These are phyloP conservation scores for Melieria omissa DNA, from an alignment of 2,888 invertebrate species.

Conservation along the genomic window DNA sequence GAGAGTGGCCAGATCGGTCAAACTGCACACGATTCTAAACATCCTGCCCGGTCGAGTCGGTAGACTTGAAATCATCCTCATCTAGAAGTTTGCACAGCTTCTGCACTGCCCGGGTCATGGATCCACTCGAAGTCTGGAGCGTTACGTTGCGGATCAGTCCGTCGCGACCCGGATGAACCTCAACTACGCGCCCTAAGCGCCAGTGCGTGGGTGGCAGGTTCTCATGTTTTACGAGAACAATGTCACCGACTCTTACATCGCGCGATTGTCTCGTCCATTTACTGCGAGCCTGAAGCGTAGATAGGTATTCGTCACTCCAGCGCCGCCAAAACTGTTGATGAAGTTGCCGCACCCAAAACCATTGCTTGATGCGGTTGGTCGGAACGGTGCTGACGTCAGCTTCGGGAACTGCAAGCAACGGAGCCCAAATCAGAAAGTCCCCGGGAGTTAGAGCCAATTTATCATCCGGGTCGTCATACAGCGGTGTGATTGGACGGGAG, in stretches of 20 bases:
- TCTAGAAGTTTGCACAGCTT: too few relatives aligned
- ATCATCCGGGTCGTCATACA: conserved; percentile 2
- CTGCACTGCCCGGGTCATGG: too few relatives aligned
- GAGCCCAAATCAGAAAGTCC: not conserved
- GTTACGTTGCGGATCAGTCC: too few relatives aligned
- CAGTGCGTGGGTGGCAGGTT: conserved; percentile 9
- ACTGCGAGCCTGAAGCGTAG: too few relatives aligned
- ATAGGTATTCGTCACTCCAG: conserved; percentile 30
- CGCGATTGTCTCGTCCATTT: conserved; percentile 27
- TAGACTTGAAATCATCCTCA: too few relatives aligned
- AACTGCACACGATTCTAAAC: too few relatives aligned
- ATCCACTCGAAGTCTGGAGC: too few relatives aligned
- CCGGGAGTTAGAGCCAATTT: conserved; percentile 3
- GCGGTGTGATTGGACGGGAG: conserved; percentile 3
- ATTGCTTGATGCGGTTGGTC: not conserved
- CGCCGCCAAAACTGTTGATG: conserved; percentile 28
- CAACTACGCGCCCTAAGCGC: conserved; percentile 1
- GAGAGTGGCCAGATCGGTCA: too few relatives aligned
- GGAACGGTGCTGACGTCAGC: not conserved
- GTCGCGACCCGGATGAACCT: not conserved
- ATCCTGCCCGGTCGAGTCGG: too few relatives aligned
- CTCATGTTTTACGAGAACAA: conserved; percentile 17
- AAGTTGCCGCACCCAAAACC: not conserved
- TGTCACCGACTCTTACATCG: conserved; percentile 8
- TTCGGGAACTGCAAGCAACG: not conserved